Evolutionary conservation across 1,140 invertebrate genomes (phyloP).

Genomic region (Colletes latitarsis): DNA sequence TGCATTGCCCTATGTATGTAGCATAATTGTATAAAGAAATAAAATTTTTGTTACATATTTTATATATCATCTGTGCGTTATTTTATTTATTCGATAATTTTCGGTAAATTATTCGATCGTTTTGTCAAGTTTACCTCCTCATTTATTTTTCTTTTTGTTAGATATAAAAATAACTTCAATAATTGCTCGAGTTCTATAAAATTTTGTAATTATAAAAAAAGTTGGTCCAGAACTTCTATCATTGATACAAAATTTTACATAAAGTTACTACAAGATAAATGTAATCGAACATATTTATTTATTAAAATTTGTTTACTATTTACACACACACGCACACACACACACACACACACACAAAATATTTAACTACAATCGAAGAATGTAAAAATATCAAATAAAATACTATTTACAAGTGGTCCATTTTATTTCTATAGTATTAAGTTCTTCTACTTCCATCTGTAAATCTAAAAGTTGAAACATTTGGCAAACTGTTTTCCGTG

Average conservation of each 20-base stretch:
- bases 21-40: slow-evolving; percentile 63
- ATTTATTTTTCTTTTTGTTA: too few species aligned
- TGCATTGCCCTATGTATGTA: slow-evolving; percentile 56
- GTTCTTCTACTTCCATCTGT: too few species aligned
- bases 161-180: too few species aligned
- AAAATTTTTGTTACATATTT: slow-evolving; percentile 64
- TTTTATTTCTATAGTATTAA: slow-evolving; percentile 67
- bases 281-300: slow-evolving; percentile 37
- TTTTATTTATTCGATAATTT: background rate
- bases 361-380: slow-evolving; percentile 62
- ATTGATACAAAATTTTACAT: background rate
- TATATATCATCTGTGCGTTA: slow-evolving; percentile 35
- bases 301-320: slow-evolving; percentile 67
- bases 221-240: too few species aligned
- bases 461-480: too few species aligned
- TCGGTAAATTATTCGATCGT: background rate
- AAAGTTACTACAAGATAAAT: slow-evolving; percentile 27
- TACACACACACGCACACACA: too few species aligned
- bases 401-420: slow-evolving; percentile 77
- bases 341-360: too few species aligned
- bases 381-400: slow-evolving; percentile 66
- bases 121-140: background rate
- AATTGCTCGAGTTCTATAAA: too few species aligned
- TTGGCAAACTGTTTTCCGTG: too few species aligned
- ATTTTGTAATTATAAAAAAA: too few species aligned